Evolutionary conservation across 2,797 vertebrate genomes (phyloP).

Genomic region (Ceryle rudis): DNA sequence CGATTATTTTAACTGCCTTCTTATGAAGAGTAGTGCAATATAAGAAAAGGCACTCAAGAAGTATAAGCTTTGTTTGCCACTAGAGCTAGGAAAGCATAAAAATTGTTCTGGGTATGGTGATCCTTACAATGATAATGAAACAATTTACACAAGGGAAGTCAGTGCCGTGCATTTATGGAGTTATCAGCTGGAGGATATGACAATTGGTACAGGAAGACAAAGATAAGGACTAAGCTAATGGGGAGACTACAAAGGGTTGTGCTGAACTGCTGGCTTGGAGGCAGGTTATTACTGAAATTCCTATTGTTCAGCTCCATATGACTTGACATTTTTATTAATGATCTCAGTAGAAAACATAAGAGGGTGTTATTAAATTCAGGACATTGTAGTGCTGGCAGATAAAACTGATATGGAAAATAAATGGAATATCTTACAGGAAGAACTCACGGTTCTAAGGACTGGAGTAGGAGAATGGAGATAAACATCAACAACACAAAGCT

Average conservation of each 20-base stretch:
- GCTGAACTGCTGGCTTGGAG: background rate
- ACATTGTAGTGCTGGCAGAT: background rate
- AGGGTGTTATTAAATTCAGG: conserved; percentile 9
- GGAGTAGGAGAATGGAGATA: background rate
- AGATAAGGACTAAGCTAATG: background rate
- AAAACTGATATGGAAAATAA: background rate
- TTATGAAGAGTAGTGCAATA: background rate
- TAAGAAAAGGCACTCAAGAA: background rate
- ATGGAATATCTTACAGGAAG: conserved; percentile 7
- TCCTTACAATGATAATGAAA: background rate
- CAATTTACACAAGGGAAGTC: background rate
- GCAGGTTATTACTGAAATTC: background rate
- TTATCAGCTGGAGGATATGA: background rate
- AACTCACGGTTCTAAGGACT: background rate
- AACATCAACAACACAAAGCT: background rate
- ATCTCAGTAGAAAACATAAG: background rate
- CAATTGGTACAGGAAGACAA: background rate
- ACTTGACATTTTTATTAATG: conserved; percentile 38
- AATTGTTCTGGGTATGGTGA: background rate
- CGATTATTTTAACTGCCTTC: background rate
- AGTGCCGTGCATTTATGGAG: background rate
- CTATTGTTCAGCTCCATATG: background rate
- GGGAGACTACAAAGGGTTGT: background rate
- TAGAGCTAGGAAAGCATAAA: background rate
- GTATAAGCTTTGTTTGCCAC: background rate